Base-by-base conservation (phyloP, 1,140 invertebrate species). In the Conus betulinus region DNA sequence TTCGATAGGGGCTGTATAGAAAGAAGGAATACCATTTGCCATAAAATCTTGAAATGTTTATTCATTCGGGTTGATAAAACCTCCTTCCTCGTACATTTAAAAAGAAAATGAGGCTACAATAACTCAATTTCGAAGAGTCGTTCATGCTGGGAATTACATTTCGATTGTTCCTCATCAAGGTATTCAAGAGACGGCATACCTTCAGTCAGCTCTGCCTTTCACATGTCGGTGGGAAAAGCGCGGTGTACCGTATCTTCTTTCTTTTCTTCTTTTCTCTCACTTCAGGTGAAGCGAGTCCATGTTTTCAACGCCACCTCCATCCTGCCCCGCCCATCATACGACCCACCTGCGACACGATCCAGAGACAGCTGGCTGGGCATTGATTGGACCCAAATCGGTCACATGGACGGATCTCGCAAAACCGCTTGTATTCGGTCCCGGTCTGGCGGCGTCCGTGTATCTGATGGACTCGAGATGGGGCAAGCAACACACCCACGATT, bases 341-440 rank as follows among this genome's bases (percentile, higher is more conserved):
- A 23, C 10, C n/a, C 8, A 27, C 78, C 52, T 89, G 88, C 57
- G 52, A 84, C 71, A 27, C 67, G 15, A 89, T 87, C 51, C 74
- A 85, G 8, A 25, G 71, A 53, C n/a, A 87, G 13, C 89, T n/a
- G n/a, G n/a, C n/a, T 93, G 60, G 67, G 88, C 71, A 92, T 93
- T 82, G 87, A 90, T n/a, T 93, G 92, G 93, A 82, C 55, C 15
- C 25, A 74, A 4, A n/a, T n/a, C n/a, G n/a, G 90, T 91, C 6
- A 81, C 67, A 10, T 93, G 91, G 92, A n/a, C 51, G 0, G 91
- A 93, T 84, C 87, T 93, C 27, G 84, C 27, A n/a, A 92, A 91
- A 85, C 93, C 93, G 11, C 88, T n/a, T 93, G 39, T 92, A 92
- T 74, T 93, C n/a, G n/a, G n/a, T n/a, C n/a, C 91, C 3, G n/a